phyloP scores from a whole-genome alignment of 2,113 vertebrate species.

The Aptenodytes forsteri region DNA sequence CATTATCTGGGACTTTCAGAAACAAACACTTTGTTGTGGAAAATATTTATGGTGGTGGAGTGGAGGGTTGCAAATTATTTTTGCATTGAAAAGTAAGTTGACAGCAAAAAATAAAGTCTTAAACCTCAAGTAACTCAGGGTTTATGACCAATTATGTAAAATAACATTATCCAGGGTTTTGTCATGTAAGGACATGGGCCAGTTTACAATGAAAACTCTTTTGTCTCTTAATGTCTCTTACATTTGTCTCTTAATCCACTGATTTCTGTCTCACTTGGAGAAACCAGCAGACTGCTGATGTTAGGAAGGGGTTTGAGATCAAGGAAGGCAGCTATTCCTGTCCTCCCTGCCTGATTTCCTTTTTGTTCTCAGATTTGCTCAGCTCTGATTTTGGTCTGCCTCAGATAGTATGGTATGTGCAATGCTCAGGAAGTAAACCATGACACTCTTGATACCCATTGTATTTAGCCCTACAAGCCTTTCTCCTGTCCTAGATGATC shows the following conservation, averaged over 20 bases:
- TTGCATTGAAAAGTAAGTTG: not conserved
- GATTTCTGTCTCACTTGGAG: not conserved
- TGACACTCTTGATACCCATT: not conserved
- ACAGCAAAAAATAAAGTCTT: not conserved
- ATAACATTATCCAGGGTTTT: not conserved
- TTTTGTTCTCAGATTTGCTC: not conserved
- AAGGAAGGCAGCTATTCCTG: not conserved
- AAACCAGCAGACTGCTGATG: not conserved
- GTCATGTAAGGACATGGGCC: not conserved
- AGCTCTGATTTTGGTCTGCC: not conserved
- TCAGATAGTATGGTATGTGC: not conserved
- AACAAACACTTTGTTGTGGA: constrained; percentile 19
- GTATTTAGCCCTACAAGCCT: not conserved
- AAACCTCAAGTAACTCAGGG: not conserved
- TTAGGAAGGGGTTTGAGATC: not conserved
- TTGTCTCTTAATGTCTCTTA: not conserved
- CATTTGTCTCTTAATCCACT: not conserved
- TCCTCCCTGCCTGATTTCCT: not conserved
- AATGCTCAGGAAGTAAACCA: not conserved
- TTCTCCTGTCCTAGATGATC: not conserved
- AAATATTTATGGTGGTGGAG: not conserved
- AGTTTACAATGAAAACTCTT: not conserved
- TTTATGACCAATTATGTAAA: not conserved
- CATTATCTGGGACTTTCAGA: constrained; percentile 28
- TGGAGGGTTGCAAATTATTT: not conserved